These are phyloP conservation scores for Theretra japonica DNA, from an alignment of 2,888 invertebrate genomes.

Conservation along the genomic window DNA sequence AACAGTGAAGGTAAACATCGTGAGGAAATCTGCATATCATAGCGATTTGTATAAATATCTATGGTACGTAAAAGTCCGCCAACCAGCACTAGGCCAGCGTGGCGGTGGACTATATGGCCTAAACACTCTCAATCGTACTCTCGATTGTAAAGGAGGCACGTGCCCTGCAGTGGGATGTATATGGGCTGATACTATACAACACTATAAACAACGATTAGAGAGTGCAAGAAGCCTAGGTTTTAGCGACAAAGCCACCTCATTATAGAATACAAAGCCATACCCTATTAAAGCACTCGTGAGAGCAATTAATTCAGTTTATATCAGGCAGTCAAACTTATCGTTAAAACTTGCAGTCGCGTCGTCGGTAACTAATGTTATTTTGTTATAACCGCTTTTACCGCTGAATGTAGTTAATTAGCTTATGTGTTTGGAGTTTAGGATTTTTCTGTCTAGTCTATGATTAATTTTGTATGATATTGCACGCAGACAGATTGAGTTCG, in stretches of 20 bases:
- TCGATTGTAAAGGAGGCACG: no score
- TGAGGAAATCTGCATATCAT: no score
- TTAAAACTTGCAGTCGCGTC: constrained; percentile 40
- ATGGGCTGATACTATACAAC: no score
- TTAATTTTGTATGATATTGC: background rate
- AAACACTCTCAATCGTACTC: no score
- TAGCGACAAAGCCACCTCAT: background rate
- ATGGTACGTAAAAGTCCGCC: no score
- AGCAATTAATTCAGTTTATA: constrained; percentile 53
- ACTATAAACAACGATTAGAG: no score
- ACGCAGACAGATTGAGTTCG: background rate
- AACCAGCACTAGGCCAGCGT: no score
- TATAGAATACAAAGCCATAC: constrained; percentile 15
- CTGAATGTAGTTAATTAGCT: constrained; percentile 24
- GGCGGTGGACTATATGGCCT: no score
- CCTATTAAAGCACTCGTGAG: constrained; percentile 52
- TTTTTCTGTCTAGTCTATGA: constrained; percentile 3
- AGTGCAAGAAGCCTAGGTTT: no score
- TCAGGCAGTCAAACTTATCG: constrained; percentile 53
- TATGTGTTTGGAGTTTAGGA: background rate
- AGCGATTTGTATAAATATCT: no score
- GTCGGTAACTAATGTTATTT: constrained; percentile 36
- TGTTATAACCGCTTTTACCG: constrained; percentile 26
- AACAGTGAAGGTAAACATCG: no score
- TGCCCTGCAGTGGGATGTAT: no score